Base-by-base conservation (phyloP, 2,113 vertebrate genomes). In the Sinocyclocheilus grahami region DNA sequence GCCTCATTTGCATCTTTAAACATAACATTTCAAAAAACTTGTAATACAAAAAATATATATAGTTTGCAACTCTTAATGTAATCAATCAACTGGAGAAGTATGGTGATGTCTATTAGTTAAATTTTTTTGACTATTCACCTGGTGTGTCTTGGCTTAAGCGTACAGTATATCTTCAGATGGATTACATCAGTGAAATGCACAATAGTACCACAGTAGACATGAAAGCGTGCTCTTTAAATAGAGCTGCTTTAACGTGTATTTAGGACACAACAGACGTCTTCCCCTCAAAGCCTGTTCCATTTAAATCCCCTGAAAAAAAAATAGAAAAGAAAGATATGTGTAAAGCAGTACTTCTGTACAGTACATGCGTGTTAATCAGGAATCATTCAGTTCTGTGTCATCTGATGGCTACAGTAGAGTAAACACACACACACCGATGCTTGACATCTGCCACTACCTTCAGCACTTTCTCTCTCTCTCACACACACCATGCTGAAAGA, bases 181-280 rank as follows among this genome's bases (percentile, higher is more conserved):
- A 39, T 39, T 39, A 37, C 20, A 39, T 72, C 33, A 22, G 27
- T 69, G 16, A 72, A 24, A 67, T 30, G 63, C 11, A 60, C 20
- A 9, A 60, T 24, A 71, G 18, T 55, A 58, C 18, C 69, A 39
- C 71, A 74, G 71, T 12, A 42, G n/a, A 75, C 39, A 48, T n/a
- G 77, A 39, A 60, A 13, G 53, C 5, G 4, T 78, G 51, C 53
- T 78, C 30, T 60, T 79, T 79, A 60, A 78, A 78, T 55, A 30
- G 27, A 79, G 42, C 20, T 39, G 77, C 30, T 79, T 60, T 22
- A 79, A 3, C 27, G 22, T 79, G 53, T 79, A 79, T 79, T 79
- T 39, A 39, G 53, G 53, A 79, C 77, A 80, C 78, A 10, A n/a
- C 20, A 42, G n/a, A 75, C 22, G 20, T 0, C 16, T 6, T 33